Conservation (phyloP, 1,140 invertebrate genomes). For the Brachionus plicatilis region DNA sequence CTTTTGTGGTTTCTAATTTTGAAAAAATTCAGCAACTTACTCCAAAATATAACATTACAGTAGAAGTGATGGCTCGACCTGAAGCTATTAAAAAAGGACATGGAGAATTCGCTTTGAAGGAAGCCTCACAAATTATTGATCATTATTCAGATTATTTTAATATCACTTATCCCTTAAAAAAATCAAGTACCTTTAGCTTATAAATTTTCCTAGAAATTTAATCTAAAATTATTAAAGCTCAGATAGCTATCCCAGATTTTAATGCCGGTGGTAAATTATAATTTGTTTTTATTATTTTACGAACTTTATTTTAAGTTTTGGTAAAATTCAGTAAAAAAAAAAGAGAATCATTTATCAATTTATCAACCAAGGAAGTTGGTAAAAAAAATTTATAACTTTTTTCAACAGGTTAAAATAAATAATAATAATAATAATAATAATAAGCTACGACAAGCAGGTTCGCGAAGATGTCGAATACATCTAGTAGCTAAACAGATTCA, state of each 20-base stretch:
- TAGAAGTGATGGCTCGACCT: background rate
- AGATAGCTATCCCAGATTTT: background rate
- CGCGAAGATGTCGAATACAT: too few relatives aligned
- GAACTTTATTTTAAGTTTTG: too few relatives aligned
- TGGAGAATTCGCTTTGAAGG: slow-evolving; percentile 6
- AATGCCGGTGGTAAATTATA: background rate
- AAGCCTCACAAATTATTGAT: background rate
- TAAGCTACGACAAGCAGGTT: too few relatives aligned
- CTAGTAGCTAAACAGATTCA: too few relatives aligned
- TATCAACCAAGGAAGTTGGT: too few relatives aligned
- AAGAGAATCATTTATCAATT: too few relatives aligned
- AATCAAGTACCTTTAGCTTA: slow-evolving; percentile 42
- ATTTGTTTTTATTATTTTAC: background rate
- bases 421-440: too few relatives aligned
- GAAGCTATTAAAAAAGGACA: slow-evolving; percentile 12
- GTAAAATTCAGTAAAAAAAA: too few relatives aligned
- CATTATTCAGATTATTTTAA: slow-evolving; percentile 5
- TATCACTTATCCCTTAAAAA: slow-evolving; percentile 41
- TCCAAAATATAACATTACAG: background rate
- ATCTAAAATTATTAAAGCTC: background rate
- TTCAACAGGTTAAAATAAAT: too few relatives aligned
- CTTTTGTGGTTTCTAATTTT: slow-evolving; percentile 46
- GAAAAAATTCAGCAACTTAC: background rate
- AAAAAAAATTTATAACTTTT: too few relatives aligned
- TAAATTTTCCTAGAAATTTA: background rate